phyloP scores from a whole-genome alignment of 2,888 invertebrate species.

The Plutella xylostella region DNA sequence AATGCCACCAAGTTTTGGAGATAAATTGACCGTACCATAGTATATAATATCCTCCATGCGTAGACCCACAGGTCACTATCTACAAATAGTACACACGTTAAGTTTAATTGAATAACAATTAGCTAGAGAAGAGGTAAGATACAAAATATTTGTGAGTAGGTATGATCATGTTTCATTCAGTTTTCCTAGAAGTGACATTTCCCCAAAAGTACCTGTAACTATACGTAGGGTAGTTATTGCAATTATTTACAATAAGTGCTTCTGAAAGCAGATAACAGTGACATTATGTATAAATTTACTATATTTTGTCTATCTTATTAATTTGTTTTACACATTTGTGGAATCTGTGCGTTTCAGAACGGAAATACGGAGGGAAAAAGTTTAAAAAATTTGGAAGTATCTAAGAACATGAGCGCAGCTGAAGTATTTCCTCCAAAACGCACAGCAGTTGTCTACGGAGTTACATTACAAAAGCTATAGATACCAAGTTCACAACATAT shows the following conservation, averaged over 20 bases:
- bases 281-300: neutral
- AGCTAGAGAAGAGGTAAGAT: neutral
- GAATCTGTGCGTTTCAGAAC: neutral
- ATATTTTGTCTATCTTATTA: conserved; percentile 1
- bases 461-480: conserved; percentile 1
- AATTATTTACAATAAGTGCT: neutral
- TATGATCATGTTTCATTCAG: neutral
- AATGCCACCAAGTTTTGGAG: too few species aligned
- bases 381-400: neutral
- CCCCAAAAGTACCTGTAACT: neutral
- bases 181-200: too few species aligned
- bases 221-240: neutral
- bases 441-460: neutral
- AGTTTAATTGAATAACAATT: neutral
- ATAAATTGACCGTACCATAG: too few species aligned
- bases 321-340: neutral
- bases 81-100: too few species aligned
- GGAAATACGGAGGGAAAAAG: neutral
- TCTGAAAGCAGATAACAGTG: conserved; percentile 6
- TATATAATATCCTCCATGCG: too few species aligned
- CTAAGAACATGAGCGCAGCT: conserved; percentile 1
- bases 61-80: too few species aligned
- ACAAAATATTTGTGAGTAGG: neutral
- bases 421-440: conserved; percentile 1
- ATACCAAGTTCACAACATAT: conserved; percentile 2